Percentiles rank a stretch among this genome's conserved stretches.
These are phyloP conservation scores for Brachirus orientalis DNA, from an alignment of 2,113 vertebrate species.

Conservation along the genomic window DNA sequence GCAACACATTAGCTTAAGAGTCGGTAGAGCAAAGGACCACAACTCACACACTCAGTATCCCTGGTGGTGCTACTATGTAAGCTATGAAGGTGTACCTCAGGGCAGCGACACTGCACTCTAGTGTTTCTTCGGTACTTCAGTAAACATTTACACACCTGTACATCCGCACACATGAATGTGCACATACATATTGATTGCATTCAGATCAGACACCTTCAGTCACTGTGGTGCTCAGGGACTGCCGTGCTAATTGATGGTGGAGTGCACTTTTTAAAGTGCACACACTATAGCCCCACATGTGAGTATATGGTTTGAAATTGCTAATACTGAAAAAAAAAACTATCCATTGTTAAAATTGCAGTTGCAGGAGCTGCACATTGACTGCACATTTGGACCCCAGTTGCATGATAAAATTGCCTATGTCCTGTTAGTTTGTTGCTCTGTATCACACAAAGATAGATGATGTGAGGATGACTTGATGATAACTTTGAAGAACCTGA, in stretches of 20 bases:
- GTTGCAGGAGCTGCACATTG: too few relatives aligned
- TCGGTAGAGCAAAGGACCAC: slow-evolving; percentile 36
- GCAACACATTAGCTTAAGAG: slow-evolving; percentile 63
- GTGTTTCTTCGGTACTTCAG: slow-evolving; percentile 32
- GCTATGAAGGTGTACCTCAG: slow-evolving; percentile 32
- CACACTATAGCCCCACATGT: neutral
- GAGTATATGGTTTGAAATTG: neutral
- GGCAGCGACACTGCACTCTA: slow-evolving; percentile 33
- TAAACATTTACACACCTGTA: slow-evolving; percentile 16
- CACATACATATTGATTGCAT: slow-evolving; percentile 36
- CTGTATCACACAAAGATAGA: too few relatives aligned
- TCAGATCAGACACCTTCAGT: slow-evolving; percentile 24
- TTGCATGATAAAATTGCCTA: too few relatives aligned
- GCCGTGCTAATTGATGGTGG: slow-evolving; percentile 16
- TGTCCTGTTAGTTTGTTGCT: too few relatives aligned
- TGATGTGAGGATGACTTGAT: too few relatives aligned
- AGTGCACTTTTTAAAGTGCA: neutral
- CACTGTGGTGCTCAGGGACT: slow-evolving; percentile 7
- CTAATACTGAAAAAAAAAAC: neutral
- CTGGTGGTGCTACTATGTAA: slow-evolving; percentile 46
- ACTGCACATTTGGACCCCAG: too few relatives aligned
- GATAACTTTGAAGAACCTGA: too few relatives aligned
- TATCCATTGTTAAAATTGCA: neutral
- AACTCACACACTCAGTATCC: slow-evolving; percentile 20
- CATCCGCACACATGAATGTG: slow-evolving; percentile 8